Base-by-base conservation (phyloP, 2,113 vertebrate species). In the Forbesichthys papilliferus region DNA sequence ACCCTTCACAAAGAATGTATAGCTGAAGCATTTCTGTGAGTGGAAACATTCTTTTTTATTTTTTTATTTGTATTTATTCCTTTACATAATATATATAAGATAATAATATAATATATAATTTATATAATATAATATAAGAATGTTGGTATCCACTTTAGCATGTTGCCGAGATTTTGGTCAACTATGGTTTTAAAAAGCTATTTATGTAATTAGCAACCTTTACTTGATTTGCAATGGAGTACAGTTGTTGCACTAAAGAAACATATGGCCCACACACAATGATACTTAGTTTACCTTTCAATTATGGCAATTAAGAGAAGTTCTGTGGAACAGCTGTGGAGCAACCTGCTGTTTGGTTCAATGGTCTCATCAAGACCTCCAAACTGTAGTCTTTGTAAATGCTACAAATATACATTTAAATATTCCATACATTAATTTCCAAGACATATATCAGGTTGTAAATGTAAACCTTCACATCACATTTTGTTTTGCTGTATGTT, bases 231-330 rank as follows among this genome's bases (percentile, higher is more conserved):
- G 91, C 91, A 91, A 80, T 20, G 11, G 90, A 90, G 89, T 91
- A 90, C 90, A 93, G 92, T 94, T 93, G 92, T 82, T 52, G 71
- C 89, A 84, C 87, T 64, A 66, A 49, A 48, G 91, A 90, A 92
- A 87, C 94, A 95, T 94, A 95, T 95, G 95, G 94, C 91, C 93
- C 82, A 83, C 86, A 83, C 88, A 91, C 92, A 94, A 95, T 93
- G 36, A 92, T 92, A 94, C 94, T 93, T 90, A 77, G 87, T 89
- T 92, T 87, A 84, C 92, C 93, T 90, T 92, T 94, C 92, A 88
- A 93, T 95, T 94, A 92, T 89, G 83, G 87, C 92, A 95, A 93
- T 91, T 92, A 91, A 89, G 90, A 89, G 89, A 86, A 69, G 86
- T 90, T 89, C 89, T 91, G 88, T 86, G 83, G 88, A 12, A 87